A percentile compares a stretch with the other conserved stretches of the same genome.
Evolutionary conservation across 2,797 vertebrate genomes (phyloP).

Genomic region (Rhabdophis nuchalis): DNA sequence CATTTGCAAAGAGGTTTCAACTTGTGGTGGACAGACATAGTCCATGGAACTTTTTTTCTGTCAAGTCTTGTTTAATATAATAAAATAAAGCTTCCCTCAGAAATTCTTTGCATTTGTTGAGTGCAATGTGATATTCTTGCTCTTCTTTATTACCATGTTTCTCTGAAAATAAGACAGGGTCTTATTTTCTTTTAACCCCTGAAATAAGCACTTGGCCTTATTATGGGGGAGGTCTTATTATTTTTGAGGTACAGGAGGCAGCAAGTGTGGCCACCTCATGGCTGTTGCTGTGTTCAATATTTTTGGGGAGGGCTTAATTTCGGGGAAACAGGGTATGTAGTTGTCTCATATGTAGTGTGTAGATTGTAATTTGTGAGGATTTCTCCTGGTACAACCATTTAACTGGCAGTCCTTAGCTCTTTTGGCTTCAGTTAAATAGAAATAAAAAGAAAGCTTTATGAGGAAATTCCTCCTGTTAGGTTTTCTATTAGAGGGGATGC

Average conservation of each 20-base stretch:
- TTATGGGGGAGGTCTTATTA: no score
- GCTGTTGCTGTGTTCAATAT: no score
- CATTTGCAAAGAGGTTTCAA: neutral
- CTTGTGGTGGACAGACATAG: neutral
- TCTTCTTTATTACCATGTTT: no score
- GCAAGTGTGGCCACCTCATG: no score
- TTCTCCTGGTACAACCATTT: neutral
- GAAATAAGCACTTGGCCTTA: no score
- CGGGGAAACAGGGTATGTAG: no score
- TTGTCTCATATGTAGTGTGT: neutral
- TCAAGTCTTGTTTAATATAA: neutral
- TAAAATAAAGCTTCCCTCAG: neutral
- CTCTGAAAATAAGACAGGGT: no score
- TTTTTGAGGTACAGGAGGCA: no score
- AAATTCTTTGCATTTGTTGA: neutral
- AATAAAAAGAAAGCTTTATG: neutral
- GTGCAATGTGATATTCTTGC: neutral
- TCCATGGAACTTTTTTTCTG: neutral
- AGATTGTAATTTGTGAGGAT: neutral
- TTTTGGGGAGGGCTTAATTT: no score
- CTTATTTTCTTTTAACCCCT: no score
- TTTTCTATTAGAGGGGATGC: neutral
- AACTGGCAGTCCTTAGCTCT: neutral
- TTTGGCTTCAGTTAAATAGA: neutral
- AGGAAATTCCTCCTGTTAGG: neutral